Evolutionary conservation across 1,140 invertebrate species (phyloP).

Genomic region (Hycleus cichorii): DNA sequence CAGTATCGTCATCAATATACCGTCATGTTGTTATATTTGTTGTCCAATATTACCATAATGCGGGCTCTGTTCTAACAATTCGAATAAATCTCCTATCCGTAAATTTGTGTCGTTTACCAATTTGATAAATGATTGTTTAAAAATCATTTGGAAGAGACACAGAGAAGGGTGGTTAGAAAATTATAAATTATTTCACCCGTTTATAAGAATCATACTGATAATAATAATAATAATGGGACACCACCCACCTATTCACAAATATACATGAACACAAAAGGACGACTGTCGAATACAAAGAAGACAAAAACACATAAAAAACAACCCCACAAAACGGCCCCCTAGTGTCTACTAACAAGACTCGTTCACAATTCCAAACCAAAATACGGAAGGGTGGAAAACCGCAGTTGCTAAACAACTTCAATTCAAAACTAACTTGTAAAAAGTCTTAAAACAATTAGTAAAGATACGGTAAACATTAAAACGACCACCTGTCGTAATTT

Average conservation of each 20-base stretch:
- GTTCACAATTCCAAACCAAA: too few relatives aligned
- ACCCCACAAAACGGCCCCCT: neutral
- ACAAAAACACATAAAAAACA: neutral
- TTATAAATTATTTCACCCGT: constrained; percentile 21
- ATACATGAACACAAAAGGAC: constrained; percentile 12
- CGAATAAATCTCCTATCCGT: neutral
- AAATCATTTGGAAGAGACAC: constrained; percentile 17
- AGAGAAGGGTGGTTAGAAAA: constrained; percentile 19
- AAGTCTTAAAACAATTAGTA: too few relatives aligned
- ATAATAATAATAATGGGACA: constrained; percentile 11
- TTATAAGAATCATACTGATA: constrained; percentile 16
- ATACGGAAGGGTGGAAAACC: too few relatives aligned
- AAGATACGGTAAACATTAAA: too few relatives aligned
- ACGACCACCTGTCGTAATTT: too few relatives aligned
- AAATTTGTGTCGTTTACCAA: neutral
- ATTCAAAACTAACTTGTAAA: too few relatives aligned
- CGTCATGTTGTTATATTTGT: neutral
- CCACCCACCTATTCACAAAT: constrained; percentile 7
- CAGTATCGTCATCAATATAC: too few relatives aligned
- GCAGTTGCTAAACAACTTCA: too few relatives aligned
- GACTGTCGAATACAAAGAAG: constrained; percentile 8
- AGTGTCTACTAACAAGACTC: too few relatives aligned
- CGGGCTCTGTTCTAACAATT: constrained; percentile 1
- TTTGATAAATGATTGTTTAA: constrained; percentile 19
- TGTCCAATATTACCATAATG: constrained; percentile 6